Evolutionary conservation across 2,797 vertebrate species (phyloP).

Genomic region (Catostomus latipinnis): DNA sequence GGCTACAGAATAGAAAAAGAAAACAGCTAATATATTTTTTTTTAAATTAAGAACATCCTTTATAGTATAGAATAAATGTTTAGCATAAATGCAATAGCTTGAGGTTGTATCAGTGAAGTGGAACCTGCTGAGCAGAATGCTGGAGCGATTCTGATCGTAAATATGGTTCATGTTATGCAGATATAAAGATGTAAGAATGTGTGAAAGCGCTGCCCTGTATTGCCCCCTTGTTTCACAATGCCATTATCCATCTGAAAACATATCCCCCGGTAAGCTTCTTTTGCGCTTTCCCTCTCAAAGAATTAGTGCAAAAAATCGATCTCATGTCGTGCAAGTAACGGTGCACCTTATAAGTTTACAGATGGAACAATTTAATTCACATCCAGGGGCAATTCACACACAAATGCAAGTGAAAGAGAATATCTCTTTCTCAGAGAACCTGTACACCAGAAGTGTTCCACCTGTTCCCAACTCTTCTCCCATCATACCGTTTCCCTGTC

Average conservation of each 20-base stretch:
- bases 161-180: constrained; percentile 69
- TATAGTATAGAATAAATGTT: neutral
- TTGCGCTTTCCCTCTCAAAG: constrained; percentile 67
- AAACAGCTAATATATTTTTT: neutral
- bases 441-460: constrained; percentile 73
- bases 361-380: constrained; percentile 83
- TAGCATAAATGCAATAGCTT: constrained; percentile 4
- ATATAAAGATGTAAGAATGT: constrained; percentile 77
- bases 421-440: constrained; percentile 66
- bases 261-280: constrained; percentile 77
- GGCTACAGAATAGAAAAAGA: neutral
- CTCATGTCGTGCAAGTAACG: constrained; percentile 76
- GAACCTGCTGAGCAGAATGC: constrained; percentile 2
- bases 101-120: constrained; percentile 28
- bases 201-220: constrained; percentile 78
- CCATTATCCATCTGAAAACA: constrained; percentile 82
- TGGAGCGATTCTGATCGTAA: constrained; percentile 28
- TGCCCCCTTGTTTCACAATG: constrained; percentile 73
- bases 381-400: constrained; percentile 79
- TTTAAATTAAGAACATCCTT: neutral
- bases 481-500: constrained; percentile 34
- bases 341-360: constrained; percentile 71
- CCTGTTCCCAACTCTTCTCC: constrained; percentile 74
- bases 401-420: constrained; percentile 55
- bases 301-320: constrained; percentile 81